Evolutionary conservation across 2,113 vertebrate genomes (phyloP).

Genomic region (Poeciliopsis prolifica): DNA sequence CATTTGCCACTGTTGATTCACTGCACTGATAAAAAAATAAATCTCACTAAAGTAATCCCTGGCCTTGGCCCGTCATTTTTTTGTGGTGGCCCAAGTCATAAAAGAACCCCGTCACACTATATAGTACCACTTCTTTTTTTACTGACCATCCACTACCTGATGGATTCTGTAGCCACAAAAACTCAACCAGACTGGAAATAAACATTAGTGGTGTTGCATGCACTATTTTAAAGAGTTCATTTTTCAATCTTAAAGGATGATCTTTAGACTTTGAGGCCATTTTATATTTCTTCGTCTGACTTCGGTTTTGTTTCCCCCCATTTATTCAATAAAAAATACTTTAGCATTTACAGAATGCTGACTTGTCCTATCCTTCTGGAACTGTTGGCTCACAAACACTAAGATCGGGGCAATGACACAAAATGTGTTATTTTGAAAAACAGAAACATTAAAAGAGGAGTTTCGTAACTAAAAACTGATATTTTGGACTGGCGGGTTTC

Average conservation of each 20-base stretch:
- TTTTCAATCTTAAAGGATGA: neutral
- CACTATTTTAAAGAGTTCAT: neutral
- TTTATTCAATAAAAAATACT: neutral
- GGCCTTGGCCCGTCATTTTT: too few relatives aligned
- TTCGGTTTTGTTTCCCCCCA: neutral
- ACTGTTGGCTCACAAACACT: neutral
- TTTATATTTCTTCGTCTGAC: neutral
- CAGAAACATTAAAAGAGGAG: neutral
- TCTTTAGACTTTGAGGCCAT: neutral
- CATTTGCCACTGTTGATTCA: too few relatives aligned
- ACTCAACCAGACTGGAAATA: constrained; percentile 42
- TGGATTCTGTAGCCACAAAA: constrained; percentile 51
- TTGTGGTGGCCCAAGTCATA: too few relatives aligned
- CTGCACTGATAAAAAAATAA: too few relatives aligned
- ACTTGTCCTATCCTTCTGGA: neutral
- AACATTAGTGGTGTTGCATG: neutral
- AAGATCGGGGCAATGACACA: neutral
- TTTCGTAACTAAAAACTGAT: neutral
- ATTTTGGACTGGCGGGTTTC: neutral
- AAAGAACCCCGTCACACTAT: neutral
- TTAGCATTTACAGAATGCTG: neutral
- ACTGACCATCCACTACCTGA: constrained; percentile 8
- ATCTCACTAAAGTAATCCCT: too few relatives aligned
- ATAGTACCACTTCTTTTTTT: constrained; percentile 23
- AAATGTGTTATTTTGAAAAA: neutral